A percentile compares a stretch with the other conserved stretches of the same genome.
Evolutionary conservation across 2,113 vertebrate species (phyloP).

Genomic region (Mirza zaza): DNA sequence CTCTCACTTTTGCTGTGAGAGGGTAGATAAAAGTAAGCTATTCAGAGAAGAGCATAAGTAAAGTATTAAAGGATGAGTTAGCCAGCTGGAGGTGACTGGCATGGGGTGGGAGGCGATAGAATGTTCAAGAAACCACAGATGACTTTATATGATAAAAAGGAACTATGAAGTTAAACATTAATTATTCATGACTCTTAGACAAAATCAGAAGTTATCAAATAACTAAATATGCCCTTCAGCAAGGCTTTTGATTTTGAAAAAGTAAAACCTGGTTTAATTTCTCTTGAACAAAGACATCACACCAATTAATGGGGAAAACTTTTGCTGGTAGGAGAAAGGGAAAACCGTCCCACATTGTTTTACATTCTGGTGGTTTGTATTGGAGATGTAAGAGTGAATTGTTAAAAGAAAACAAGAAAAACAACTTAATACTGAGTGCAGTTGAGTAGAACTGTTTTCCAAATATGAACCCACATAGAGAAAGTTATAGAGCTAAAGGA

Average conservation of each 20-base stretch:
- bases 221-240: background rate
- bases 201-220: background rate
- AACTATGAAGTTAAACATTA: background rate
- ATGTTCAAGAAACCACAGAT: background rate
- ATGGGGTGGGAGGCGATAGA: background rate
- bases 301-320: background rate
- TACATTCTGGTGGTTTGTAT: background rate
- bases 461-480: background rate
- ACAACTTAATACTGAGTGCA: background rate
- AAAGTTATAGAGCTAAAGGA: background rate
- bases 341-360: background rate
- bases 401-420: background rate
- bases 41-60: background rate
- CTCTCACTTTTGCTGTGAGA: background rate
- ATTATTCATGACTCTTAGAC: background rate
- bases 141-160: background rate
- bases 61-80: background rate
- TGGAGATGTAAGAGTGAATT: background rate
- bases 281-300: background rate
- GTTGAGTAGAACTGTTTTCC: background rate
- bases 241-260: background rate
- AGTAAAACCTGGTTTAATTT: background rate
- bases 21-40: background rate
- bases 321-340: background rate
- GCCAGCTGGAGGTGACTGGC: background rate